Percentiles rank a stretch among this genome's conserved stretches.
phyloP scores from a whole-genome alignment of 2,113 vertebrate species.

The Callithrix jacchus region DNA sequence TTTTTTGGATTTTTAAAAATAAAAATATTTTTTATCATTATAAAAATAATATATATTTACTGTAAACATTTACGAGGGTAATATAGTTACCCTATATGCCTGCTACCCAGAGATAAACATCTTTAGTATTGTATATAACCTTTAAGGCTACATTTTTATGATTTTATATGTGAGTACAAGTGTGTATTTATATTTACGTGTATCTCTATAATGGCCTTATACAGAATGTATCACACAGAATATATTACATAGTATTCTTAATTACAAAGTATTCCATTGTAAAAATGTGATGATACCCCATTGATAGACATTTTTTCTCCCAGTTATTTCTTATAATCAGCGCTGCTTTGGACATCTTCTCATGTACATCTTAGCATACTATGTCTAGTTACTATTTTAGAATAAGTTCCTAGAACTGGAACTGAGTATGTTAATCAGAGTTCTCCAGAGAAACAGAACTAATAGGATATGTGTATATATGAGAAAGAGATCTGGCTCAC shows the following conservation, averaged over 20 bases:
- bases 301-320: not conserved
- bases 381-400: not conserved
- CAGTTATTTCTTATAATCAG: conserved; percentile 6
- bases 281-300: too few species aligned
- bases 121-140: not conserved
- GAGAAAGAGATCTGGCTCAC: too few species aligned
- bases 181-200: not conserved
- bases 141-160: not conserved
- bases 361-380: not conserved
- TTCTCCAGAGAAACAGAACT: not conserved
- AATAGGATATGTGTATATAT: not conserved
- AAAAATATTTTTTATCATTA: not conserved
- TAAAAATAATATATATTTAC: not conserved
- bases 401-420: not conserved
- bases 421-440: not conserved
- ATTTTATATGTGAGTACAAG: not conserved
- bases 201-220: not conserved
- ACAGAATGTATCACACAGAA: not conserved
- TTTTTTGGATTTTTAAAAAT: conserved; percentile 19
- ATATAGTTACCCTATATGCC: not conserved
- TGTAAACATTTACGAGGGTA: not conserved
- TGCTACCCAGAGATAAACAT: not conserved
- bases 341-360: not conserved
- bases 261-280: not conserved
- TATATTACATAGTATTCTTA: not conserved